Evolutionary conservation across 2,113 vertebrate genomes (phyloP), one percentile per base, ranked within the genome.

Genomic region (Phalacrocorax aristotelis): DNA sequence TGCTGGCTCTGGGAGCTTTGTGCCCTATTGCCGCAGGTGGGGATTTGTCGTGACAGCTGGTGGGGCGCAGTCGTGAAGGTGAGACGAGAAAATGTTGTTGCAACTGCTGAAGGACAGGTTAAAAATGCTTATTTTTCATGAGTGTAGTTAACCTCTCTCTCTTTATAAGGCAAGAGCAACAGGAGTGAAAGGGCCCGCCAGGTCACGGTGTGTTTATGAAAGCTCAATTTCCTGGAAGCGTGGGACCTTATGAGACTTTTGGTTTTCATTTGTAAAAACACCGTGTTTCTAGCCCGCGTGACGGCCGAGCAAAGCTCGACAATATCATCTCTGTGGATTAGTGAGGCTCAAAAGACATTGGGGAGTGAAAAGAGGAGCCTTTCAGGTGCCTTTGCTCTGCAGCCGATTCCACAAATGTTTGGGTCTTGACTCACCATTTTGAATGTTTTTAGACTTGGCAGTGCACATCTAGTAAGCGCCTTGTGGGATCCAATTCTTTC

Each of bases 51-150:
- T 26, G 9, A 29, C 23, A 22, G n/a, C 18, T 32, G 51, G 13
- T 48, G 38, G n/a, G 21, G 21, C 1, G 1, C 42, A 11, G 20
- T 36, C 3, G 0, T 0, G 16, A 52, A 34, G 46, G 46, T n/a
- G 46, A 32, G 52, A 34, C 0, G 6, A 44, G 65, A 36, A 64
- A 61, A 29, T 6, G 3, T 21, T 26, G 26, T 22, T 46, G 79
- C 1, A 1, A 7, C 42, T 25, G 48, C 34, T 15, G 49, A 19
- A 57, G 65, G 22, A 32, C 52, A 15, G 58, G 25, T 40, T 61
- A 44, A 66, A 82, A 78, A 29, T 1, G 6, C 6, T 3, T 6
- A 13, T 62, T 72, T 77, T 6, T 17, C 30, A 1, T 13, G 34
- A 62, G 61, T 4, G 29, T 55, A 10, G 77, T 3, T n/a, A 44